Evolutionary conservation across 1,140 invertebrate species (phyloP).

Genomic region (Chlorops oryzae): DNA sequence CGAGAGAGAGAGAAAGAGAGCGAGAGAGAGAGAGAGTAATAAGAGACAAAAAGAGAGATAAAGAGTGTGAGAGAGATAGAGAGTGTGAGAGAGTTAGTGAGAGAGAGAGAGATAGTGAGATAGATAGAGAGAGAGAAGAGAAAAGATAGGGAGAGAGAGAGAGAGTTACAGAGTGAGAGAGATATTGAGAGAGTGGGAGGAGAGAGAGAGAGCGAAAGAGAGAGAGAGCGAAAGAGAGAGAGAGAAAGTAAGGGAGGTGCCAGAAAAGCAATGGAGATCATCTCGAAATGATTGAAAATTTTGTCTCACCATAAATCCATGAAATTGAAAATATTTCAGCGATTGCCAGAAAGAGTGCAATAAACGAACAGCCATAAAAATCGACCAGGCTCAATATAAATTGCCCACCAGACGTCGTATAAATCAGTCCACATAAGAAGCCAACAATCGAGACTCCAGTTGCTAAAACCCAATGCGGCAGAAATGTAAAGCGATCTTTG

Average conservation of each 20-base stretch:
- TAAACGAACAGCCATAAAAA: slow-evolving; percentile 74
- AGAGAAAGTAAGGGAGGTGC: slow-evolving; percentile 39
- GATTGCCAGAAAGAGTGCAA: slow-evolving; percentile 68
- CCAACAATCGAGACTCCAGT: slow-evolving; percentile 53
- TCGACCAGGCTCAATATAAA: slow-evolving; percentile 80
- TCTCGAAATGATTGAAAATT: neutral
- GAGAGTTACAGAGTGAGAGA: too few species aligned
- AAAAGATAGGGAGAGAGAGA: too few species aligned
- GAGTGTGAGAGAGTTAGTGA: too few species aligned
- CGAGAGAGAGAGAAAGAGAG: too few species aligned
- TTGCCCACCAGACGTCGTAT: slow-evolving; percentile 77
- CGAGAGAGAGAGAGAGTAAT: too few species aligned
- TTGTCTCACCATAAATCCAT: slow-evolving; percentile 64
- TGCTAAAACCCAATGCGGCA: slow-evolving; percentile 59
- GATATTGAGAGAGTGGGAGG: too few species aligned
- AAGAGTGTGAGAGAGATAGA: too few species aligned
- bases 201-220: too few species aligned
- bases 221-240: too few species aligned
- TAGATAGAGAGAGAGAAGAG: slow-evolving; percentile 53
- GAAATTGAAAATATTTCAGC: slow-evolving; percentile 63
- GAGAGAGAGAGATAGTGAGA: too few species aligned
- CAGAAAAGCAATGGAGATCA: too few species aligned
- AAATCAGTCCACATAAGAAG: slow-evolving; percentile 65
- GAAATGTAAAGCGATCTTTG: slow-evolving; percentile 61
- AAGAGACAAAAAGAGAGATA: too few species aligned